Evolutionary conservation across 2,113 vertebrate species (phyloP).

Genomic region (Sula dactylatra): DNA sequence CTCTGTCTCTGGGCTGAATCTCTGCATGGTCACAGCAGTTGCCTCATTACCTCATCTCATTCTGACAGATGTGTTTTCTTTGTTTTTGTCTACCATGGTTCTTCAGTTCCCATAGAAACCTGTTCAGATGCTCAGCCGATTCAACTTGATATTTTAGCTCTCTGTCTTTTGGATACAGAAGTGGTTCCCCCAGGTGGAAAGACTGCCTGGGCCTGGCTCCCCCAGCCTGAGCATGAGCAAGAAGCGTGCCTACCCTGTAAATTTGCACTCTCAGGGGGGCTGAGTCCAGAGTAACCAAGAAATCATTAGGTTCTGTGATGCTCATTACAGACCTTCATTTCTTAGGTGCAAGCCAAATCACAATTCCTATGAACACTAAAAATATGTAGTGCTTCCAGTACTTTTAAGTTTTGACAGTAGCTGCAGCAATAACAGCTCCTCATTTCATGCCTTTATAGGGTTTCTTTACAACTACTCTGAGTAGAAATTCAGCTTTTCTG

Average conservation of each 20-base stretch:
- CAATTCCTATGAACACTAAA: neutral
- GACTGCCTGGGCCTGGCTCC: neutral
- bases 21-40: neutral
- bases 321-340: neutral
- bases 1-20: neutral
- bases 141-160: neutral
- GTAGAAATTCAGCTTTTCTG: neutral
- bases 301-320: neutral
- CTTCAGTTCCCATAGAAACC: slow-evolving; percentile 50
- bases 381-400: neutral
- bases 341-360: neutral
- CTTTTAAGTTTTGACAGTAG: neutral
- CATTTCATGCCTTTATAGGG: neutral
- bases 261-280: neutral
- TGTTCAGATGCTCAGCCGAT: neutral
- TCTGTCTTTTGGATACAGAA: neutral
- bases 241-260: neutral
- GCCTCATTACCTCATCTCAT: slow-evolving; percentile 8
- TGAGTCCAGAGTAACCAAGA: neutral
- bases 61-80: slow-evolving; percentile 42
- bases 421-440: neutral
- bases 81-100: neutral
- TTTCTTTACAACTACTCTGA: neutral
- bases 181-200: neutral
- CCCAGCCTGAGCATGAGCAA: neutral